A percentile compares a stretch with the other conserved stretches of the same genome.
Conservation (phyloP, 2,797 vertebrate species). For the Enteromius trimaculatus region DNA sequence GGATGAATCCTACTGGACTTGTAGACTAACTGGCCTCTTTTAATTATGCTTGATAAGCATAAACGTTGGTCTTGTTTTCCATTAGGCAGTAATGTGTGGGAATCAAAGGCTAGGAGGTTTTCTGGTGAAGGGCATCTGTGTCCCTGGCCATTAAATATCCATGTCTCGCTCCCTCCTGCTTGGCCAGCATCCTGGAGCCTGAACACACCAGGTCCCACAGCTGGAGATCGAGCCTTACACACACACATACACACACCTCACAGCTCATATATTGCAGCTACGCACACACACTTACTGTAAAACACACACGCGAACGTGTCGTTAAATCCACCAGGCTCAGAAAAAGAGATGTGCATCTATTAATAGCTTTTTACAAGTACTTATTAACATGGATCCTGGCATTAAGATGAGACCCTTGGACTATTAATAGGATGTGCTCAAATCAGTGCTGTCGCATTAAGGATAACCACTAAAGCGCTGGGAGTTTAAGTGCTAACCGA, state of each 20-base stretch:
- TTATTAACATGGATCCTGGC: slow-evolving; percentile 71
- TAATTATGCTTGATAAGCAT: slow-evolving; percentile 60
- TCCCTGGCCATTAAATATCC: slow-evolving; percentile 81
- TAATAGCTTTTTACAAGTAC: slow-evolving; percentile 72
- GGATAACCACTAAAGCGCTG: slow-evolving; percentile 72
- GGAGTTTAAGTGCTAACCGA: slow-evolving; percentile 81
- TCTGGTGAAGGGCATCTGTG: slow-evolving; percentile 54
- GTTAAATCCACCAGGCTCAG: slow-evolving; percentile 36
- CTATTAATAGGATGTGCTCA: slow-evolving; percentile 81
- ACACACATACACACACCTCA: slow-evolving; percentile 30
- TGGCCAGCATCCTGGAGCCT: slow-evolving; percentile 35
- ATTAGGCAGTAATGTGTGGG: slow-evolving; percentile 56
- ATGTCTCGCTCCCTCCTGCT: slow-evolving; percentile 60
- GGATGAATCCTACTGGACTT: slow-evolving; percentile 42
- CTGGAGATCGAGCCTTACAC: slow-evolving; percentile 3
- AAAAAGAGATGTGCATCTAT: slow-evolving; percentile 65
- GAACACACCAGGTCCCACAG: slow-evolving; percentile 23
- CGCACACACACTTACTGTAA: slow-evolving; percentile 22
- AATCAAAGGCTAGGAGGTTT: slow-evolving; percentile 55
- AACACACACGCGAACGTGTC: slow-evolving; percentile 23
- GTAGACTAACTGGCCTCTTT: slow-evolving; percentile 44
- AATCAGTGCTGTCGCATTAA: slow-evolving; percentile 79
- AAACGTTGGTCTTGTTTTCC: slow-evolving; percentile 58
- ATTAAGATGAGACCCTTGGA: slow-evolving; percentile 69
- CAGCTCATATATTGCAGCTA: slow-evolving; percentile 17